Evolutionary conservation across 1,140 invertebrate genomes (phyloP).

Genomic region (Bicyclus anynana): DNA sequence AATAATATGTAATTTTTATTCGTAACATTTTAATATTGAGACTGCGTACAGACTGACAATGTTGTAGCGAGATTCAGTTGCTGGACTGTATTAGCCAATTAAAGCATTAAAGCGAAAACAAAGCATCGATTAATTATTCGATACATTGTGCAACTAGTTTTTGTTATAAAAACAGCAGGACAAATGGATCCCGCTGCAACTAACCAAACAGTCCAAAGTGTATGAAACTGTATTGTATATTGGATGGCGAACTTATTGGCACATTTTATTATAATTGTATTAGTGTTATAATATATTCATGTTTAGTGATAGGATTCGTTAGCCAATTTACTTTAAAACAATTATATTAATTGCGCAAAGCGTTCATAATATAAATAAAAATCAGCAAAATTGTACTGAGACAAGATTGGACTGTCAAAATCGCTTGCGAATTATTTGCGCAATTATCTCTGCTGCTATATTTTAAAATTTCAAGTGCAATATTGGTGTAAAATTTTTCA

Average conservation of each 20-base stretch:
- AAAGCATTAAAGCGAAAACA: too few relatives aligned
- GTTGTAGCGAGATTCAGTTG: background rate
- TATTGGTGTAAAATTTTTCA: too few relatives aligned
- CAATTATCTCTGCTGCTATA: too few relatives aligned
- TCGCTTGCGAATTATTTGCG: too few relatives aligned
- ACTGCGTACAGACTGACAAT: background rate
- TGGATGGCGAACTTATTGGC: background rate
- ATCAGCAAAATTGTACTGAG: too few relatives aligned
- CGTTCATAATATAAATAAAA: too few relatives aligned
- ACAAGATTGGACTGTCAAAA: too few relatives aligned
- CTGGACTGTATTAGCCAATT: too few relatives aligned
- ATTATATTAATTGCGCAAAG: background rate
- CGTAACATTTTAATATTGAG: background rate
- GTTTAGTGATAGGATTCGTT: background rate
- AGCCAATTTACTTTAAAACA: background rate
- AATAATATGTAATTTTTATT: constrained; percentile 7
- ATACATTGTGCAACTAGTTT: background rate
- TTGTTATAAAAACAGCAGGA: background rate
- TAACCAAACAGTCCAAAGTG: background rate
- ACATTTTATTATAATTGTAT: background rate
- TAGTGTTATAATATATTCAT: background rate
- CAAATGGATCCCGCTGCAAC: background rate
- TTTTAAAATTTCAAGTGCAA: too few relatives aligned
- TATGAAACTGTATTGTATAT: background rate
- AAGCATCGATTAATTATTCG: background rate